These are phyloP conservation scores for Daphoenositta chrysoptera DNA, from an alignment of 2,113 vertebrate genomes.

Conservation along the genomic window DNA sequence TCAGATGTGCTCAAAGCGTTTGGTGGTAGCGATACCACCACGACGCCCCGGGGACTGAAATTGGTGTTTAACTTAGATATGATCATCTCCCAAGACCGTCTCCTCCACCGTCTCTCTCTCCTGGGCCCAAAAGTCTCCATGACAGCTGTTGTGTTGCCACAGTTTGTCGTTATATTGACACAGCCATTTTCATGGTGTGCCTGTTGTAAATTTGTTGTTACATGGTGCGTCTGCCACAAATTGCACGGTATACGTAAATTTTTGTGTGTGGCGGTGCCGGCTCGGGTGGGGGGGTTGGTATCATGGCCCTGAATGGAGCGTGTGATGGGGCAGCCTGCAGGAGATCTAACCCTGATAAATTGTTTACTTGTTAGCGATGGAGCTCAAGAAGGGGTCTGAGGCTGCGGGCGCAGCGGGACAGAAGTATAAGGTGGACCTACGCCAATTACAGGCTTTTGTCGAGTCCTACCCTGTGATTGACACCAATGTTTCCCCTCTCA, in stretches of 20 bases:
- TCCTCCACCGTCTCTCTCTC: slow-evolving; percentile 9
- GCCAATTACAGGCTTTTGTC: slow-evolving; percentile 87
- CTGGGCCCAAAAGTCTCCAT: slow-evolving; percentile 63
- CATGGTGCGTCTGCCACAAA: slow-evolving; percentile 85
- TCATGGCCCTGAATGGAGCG: slow-evolving; percentile 75
- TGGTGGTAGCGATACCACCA: background rate
- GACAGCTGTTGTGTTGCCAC: slow-evolving; percentile 74
- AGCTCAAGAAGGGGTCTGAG: slow-evolving; percentile 72
- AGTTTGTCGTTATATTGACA: slow-evolving; percentile 84
- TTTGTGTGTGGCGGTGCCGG: slow-evolving; percentile 80
- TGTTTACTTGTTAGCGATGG: slow-evolving; percentile 85
- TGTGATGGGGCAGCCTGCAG: slow-evolving; percentile 78
- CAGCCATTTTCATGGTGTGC: slow-evolving; percentile 84
- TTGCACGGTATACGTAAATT: slow-evolving; percentile 84
- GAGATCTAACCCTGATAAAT: slow-evolving; percentile 87
- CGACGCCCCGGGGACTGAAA: background rate
- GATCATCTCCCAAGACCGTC: slow-evolving; percentile 26
- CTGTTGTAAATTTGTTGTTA: slow-evolving; percentile 90
- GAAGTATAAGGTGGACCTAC: slow-evolving; percentile 86
- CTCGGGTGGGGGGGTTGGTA: slow-evolving; percentile 55
- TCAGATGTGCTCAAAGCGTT: background rate
- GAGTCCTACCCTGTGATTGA: slow-evolving; percentile 80
- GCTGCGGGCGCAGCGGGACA: slow-evolving; percentile 77
- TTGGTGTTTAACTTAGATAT: slow-evolving; percentile 30
- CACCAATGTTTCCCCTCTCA: slow-evolving; percentile 85